Base-by-base conservation (phyloP, 2,888 invertebrate species). In the Philaethria dido region DNA sequence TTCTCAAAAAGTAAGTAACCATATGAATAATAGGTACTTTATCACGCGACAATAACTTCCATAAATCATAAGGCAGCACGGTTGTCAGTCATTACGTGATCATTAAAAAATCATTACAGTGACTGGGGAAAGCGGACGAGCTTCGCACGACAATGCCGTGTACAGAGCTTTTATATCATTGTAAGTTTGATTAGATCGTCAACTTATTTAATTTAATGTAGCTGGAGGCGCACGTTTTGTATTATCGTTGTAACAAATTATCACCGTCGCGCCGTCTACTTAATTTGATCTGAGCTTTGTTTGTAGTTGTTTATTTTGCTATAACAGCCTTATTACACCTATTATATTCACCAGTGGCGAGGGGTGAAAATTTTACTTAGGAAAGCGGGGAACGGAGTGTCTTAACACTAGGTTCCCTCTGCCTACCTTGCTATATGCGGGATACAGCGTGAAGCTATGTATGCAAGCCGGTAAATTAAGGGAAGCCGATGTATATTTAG, bases 41-140 rank as follows among this genome's bases (percentile, higher is more conserved):
- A 88, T 86, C 90, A 89, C 87, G 88, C 87, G 80, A 89, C 79
- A 77, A 74, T 74, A 72, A 77, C 69, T 74, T 84, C 69, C 85
- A 89, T 90, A 87, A 89, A 88, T 89, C 90, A 89, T 86, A 80
- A 73, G 72, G 59, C 75, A 62, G 69, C 74, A 75, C 78, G 81
- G 80, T 81, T 84, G 88, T 86, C 89, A 84, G 85, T 89, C 86
- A 87, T 89, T 89, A 89, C 54, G 79, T 72, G 78, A 83, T 87
- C 91, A 91, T 92, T 92, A 91, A 88, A 90, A 86, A 90, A 89
- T 86, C 90, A 90, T 92, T 91, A 91, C 76, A 68, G 68, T 42
- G 47, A 25, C 63, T 45, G 47, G 54, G 39, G 54, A 42, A 55
- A 39, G 48, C 52, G 45, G 60, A 8, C 55, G 54, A 61, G 61